Base-by-base conservation (phyloP, 2,888 invertebrate species). In the Troides aeacus region DNA sequence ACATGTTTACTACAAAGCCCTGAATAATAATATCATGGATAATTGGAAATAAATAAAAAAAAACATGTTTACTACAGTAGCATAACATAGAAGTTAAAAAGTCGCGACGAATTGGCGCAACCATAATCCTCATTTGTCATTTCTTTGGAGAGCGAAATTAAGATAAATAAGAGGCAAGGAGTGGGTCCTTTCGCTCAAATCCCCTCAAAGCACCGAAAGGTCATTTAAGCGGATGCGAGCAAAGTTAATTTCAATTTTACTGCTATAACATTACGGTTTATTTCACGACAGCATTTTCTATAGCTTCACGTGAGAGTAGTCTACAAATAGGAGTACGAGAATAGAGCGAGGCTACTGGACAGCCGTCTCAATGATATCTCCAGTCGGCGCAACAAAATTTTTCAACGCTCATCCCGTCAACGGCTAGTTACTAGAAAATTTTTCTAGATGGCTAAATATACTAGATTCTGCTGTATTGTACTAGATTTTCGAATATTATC, bases 301-400 rank as follows among this genome's bases (percentile, higher is more conserved):
- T 82, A 82, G 84, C 84, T 88, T 85, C 85, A 84, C 82, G 81
- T 81, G 81, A 85, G 86, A 86, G 86, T 88, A 83, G 84, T 91
- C 89, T 89, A 90, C 90, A 90, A 92, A 92, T 92, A 92, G 91
- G 85, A 84, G 86, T 86, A 86, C 88, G 82, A 91, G 90, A 92
- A 92, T 92, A 92, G 92, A 90, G 87, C 91, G 92, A 92, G 92
- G 92, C 91, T 90, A 90, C 89, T 91, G 90, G 79, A 80, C 79
- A 79, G 72, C 73, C 77, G 75, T 74, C 76, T 84, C 85, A 84
- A 87, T 84, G 85, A 85, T 86, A 87, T 88, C 87, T 88, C 89
- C 89, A 89, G 87, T 78, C 78, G 79, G 73, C 78, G 80, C 79
- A 76, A 82, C 80, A 79, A 82, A 79, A 77, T 77, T 84, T 82